A percentile compares a stretch with the other conserved stretches of the same genome.
These are phyloP conservation scores for Struthio camelus DNA, from an alignment of 2,113 vertebrate genomes.

Conservation along the genomic window DNA sequence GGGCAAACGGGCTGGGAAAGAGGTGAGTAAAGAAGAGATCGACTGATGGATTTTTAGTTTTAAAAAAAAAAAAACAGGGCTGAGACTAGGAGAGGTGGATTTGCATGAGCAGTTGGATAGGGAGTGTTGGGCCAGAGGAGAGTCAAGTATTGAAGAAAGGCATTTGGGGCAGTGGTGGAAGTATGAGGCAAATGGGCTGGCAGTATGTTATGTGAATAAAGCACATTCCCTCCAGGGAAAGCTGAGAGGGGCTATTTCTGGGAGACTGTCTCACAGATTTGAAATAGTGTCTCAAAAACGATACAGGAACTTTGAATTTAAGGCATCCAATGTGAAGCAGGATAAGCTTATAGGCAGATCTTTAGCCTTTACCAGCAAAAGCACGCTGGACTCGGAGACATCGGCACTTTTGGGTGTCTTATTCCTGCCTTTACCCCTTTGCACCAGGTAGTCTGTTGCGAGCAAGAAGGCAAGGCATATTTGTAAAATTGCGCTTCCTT, in stretches of 20 bases:
- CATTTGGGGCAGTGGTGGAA: background rate
- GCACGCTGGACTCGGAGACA: rapidly evolving
- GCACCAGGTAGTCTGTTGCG: background rate
- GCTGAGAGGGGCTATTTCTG: background rate
- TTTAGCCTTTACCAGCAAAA: background rate
- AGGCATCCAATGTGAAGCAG: background rate
- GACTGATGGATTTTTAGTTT: background rate
- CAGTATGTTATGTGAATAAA: background rate
- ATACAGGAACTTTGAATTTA: background rate
- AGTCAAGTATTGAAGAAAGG: background rate
- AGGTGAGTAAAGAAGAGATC: background rate
- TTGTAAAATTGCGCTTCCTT: background rate
- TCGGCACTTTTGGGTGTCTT: rapidly evolving
- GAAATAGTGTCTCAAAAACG: background rate
- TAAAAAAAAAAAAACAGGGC: background rate
- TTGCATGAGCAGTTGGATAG: background rate
- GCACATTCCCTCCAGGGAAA: background rate
- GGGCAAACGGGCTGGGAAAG: background rate
- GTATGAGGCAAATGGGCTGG: background rate
- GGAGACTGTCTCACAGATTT: background rate
- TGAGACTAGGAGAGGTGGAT: background rate
- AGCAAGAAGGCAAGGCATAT: background rate
- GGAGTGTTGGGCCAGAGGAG: background rate
- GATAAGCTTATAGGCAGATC: background rate
- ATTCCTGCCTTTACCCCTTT: background rate